These are phyloP conservation scores for Myripristis murdjan DNA, from an alignment of 2,797 vertebrate genomes.

Conservation along the genomic window DNA sequence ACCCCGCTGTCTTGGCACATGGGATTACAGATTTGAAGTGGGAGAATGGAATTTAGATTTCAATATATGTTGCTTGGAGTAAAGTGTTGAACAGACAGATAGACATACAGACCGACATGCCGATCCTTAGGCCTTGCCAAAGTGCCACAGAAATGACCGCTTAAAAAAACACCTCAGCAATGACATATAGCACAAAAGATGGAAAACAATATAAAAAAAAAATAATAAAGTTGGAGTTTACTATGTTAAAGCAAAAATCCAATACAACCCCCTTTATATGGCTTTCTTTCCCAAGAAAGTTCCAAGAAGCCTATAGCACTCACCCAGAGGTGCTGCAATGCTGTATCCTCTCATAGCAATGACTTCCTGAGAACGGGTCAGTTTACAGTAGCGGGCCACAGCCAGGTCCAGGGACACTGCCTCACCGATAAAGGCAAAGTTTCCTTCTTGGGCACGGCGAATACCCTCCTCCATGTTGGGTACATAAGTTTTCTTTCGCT, in stretches of 20 bases:
- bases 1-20: too few species aligned
- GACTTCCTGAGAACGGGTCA: constrained; percentile 85
- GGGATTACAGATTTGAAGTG: too few species aligned
- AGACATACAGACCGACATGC: too few species aligned
- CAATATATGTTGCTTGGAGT: too few species aligned
- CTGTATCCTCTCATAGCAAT: constrained; percentile 87
- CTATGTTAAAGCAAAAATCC: neutral
- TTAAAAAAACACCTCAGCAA: too few species aligned
- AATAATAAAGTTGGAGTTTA: too few species aligned
- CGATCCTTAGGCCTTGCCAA: too few species aligned
- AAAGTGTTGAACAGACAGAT: too few species aligned
- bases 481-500: constrained; percentile 85
- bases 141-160: too few species aligned
- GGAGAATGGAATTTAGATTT: too few species aligned
- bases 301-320: constrained; percentile 38
- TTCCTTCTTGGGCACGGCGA: constrained; percentile 83
- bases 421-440: constrained; percentile 93
- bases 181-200: too few species aligned
- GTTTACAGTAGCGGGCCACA: constrained; percentile 86
- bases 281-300: neutral
- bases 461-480: constrained; percentile 85
- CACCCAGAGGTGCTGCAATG: constrained; percentile 88
- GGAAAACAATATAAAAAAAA: too few species aligned
- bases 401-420: constrained; percentile 88
- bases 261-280: neutral